Evolutionary conservation across 2,113 vertebrate species (phyloP).

Genomic region (Brevimyrus niger): DNA sequence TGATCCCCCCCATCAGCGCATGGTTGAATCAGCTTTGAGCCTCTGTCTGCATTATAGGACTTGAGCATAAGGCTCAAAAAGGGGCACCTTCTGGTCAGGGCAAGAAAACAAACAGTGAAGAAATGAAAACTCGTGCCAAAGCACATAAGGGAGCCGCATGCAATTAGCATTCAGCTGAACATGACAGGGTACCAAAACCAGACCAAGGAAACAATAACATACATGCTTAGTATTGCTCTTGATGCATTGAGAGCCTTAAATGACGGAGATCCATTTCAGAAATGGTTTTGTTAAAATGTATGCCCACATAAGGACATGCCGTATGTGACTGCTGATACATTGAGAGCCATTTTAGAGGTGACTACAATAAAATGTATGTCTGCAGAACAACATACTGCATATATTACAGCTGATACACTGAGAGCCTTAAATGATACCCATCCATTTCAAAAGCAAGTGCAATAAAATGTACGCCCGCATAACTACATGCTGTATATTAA

Average conservation of each 20-base stretch:
- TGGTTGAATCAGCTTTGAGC: background rate
- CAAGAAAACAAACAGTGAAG: background rate
- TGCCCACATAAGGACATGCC: background rate
- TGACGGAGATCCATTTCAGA: background rate
- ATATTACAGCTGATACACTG: background rate
- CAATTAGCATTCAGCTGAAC: background rate
- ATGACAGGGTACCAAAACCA: background rate
- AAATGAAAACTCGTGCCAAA: background rate
- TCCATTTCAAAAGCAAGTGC: background rate
- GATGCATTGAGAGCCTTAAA: background rate
- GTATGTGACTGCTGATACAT: background rate
- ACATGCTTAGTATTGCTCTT: background rate
- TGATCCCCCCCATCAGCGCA: background rate
- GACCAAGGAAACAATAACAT: background rate
- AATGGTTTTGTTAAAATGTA: background rate
- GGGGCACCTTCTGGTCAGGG: background rate
- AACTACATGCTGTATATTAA: background rate
- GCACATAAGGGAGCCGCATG: background rate
- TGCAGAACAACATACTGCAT: background rate
- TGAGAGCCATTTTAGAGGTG: background rate
- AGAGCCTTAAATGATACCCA: background rate
- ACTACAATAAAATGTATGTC: background rate
- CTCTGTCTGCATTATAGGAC: background rate
- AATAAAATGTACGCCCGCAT: background rate
- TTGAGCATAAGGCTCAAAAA: background rate